phyloP scores from a whole-genome alignment of 2,888 invertebrate genomes.

The Pollenia angustigena region DNA sequence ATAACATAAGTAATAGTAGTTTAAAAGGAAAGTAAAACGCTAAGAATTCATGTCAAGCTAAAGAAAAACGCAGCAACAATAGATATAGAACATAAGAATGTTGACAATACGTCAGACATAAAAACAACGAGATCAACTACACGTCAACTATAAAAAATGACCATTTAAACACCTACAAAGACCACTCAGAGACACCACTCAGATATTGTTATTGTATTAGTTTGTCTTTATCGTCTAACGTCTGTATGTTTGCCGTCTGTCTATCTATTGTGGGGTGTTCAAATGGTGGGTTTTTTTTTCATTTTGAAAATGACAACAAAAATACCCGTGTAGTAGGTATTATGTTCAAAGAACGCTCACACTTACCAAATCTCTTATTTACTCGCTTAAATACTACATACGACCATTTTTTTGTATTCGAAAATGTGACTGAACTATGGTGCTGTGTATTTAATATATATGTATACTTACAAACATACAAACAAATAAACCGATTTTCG shows the following conservation, averaged over 20 bases:
- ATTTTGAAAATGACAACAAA: slow-evolving; percentile 27
- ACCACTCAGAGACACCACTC: not conserved
- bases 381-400: slow-evolving; percentile 1
- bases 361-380: not conserved
- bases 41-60: not conserved
- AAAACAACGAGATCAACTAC: slow-evolving; percentile 16
- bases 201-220: not conserved
- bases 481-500: too few relatives aligned
- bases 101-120: not conserved
- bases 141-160: not conserved
- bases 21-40: not conserved
- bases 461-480: not conserved
- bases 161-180: not conserved
- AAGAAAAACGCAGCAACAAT: not conserved
- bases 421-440: slow-evolving; percentile 62
- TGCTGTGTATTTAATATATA: slow-evolving; percentile 25
- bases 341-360: slow-evolving; percentile 35
- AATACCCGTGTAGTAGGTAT: not conserved
- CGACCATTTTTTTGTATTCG: not conserved
- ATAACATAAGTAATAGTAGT: not conserved
- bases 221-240: slow-evolving; percentile 15
- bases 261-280: slow-evolving; percentile 45
- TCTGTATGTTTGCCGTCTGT: not conserved
- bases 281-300: slow-evolving; percentile 25
- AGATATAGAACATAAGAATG: slow-evolving; percentile 8